Evolutionary conservation across 1,140 invertebrate species (phyloP), one percentile per base, ranked within the genome.

Genomic region (Drosophila simulans): DNA sequence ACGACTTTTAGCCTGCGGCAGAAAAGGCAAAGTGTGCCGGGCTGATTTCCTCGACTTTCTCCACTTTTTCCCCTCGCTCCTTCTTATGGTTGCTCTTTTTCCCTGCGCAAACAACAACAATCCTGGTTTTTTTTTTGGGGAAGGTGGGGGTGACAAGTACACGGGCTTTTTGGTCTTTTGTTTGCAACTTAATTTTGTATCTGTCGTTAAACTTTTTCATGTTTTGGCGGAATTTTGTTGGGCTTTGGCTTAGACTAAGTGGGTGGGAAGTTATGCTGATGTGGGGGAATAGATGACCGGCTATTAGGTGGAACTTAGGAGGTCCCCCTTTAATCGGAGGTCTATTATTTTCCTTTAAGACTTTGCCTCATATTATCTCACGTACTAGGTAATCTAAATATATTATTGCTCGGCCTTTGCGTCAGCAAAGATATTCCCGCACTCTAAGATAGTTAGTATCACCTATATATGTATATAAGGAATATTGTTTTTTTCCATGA

Each of bases 141-240:
- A 5, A 34, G 42, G 2, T 31, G 53, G 34, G 40, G 63, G 42
- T 45, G 68, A 71, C 64, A 71, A 70, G 73, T 55, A 43, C 51
- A 52, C 56, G 73, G 63, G 56, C 51, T 60, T 77, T 74, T 74
- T 74, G 52, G 65, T 17, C 55, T 64, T 89, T 89, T 83, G 83
- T 83, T 83, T 79, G 84, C 84, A 83, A 88, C 80, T 89, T 89
- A 80, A 88, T 89, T 89, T 88, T 66, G 72, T 89, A 84, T 88
- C 84, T 88, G 84, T 88, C 84, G 80, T 77, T 75, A 64, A 88
- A 88, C 70, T 86, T 86, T 88, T 42, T 63, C 17, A 17, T 56
- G 43, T 65, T 53, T 42, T 46, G 22, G 34, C 4, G 12, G 22
- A 25, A 15, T 17, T 68, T 69, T 56, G 25, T 39, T 48, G 34